Percentiles rank a stretch among this genome's conserved stretches.
Evolutionary conservation across 2,888 invertebrate species (phyloP).

Genomic region (Cerastis leucographa): DNA sequence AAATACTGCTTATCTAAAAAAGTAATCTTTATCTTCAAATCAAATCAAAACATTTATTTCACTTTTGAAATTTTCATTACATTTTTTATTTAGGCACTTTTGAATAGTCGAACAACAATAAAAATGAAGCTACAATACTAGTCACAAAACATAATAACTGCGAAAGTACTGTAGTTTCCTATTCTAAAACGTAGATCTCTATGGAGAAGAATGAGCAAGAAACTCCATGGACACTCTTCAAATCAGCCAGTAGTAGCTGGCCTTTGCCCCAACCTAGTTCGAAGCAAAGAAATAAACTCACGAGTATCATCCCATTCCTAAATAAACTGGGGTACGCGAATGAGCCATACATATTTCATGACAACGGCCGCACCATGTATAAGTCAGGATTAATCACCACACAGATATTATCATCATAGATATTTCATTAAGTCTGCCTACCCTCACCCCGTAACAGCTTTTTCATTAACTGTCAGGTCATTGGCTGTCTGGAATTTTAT

Average conservation of each 20-base stretch:
- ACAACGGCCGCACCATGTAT: not conserved
- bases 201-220: no score
- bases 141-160: no score
- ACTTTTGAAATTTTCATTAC: no score
- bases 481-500: slow-evolving; percentile 52
- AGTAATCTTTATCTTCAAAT: not conserved
- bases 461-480: slow-evolving; percentile 43
- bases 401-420: slow-evolving; percentile 47
- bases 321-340: not conserved
- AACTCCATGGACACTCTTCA: no score
- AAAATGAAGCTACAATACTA: no score
- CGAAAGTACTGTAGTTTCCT: no score
- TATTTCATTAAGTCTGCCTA: slow-evolving; percentile 51
- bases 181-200: no score
- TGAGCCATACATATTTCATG: slow-evolving; percentile 49
- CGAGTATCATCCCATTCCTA: not conserved
- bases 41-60: no score
- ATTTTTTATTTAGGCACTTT: no score
- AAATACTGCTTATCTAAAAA: not conserved
- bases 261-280: not conserved
- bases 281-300: not conserved
- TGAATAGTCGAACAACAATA: no score
- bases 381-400: slow-evolving; percentile 19
- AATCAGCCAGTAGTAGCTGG: not conserved
- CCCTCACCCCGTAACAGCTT: slow-evolving; percentile 24